Evolutionary conservation across 1,140 invertebrate species (phyloP).

Genomic region (Drosophila kanapiae): DNA sequence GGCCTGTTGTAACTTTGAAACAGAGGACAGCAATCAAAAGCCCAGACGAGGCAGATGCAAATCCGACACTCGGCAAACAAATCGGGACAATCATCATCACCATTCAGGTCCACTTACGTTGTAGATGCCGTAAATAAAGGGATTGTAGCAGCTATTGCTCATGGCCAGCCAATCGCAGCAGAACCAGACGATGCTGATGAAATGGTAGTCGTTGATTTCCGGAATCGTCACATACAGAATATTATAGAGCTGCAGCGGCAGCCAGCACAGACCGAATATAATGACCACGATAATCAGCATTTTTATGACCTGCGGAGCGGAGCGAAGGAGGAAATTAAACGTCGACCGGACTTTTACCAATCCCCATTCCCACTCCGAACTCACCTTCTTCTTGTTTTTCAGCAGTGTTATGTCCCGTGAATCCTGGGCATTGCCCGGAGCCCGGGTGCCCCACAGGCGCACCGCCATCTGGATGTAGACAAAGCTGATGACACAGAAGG

Average conservation of each 20-base stretch:
- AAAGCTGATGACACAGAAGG: constrained; percentile 91
- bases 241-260: constrained; percentile 92
- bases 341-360: background rate
- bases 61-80: constrained; percentile 27
- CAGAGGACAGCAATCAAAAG: constrained; percentile 28
- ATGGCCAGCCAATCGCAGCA: constrained; percentile 94
- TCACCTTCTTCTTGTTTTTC: constrained; percentile 92
- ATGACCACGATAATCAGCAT: constrained; percentile 93
- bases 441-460: constrained; percentile 90
- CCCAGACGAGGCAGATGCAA: constrained; percentile 36
- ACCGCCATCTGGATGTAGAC: constrained; percentile 92
- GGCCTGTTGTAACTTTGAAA: background rate
- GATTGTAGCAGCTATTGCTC: constrained; percentile 95
- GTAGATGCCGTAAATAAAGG: constrained; percentile 94
- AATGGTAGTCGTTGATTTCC: constrained; percentile 90
- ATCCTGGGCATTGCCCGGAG: constrained; percentile 91
- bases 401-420: constrained; percentile 90
- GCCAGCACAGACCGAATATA: constrained; percentile 92
- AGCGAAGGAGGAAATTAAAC: constrained; percentile 31
- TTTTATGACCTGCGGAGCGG: constrained; percentile 90
- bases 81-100: constrained; percentile 13
- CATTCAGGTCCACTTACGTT: constrained; percentile 88
- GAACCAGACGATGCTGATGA: constrained; percentile 92
- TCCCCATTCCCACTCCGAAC: constrained; percentile 59
- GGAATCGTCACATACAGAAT: constrained; percentile 90